Evolutionary conservation across 1,140 invertebrate species (phyloP).

Genomic region (Heliconius eleuchia): DNA sequence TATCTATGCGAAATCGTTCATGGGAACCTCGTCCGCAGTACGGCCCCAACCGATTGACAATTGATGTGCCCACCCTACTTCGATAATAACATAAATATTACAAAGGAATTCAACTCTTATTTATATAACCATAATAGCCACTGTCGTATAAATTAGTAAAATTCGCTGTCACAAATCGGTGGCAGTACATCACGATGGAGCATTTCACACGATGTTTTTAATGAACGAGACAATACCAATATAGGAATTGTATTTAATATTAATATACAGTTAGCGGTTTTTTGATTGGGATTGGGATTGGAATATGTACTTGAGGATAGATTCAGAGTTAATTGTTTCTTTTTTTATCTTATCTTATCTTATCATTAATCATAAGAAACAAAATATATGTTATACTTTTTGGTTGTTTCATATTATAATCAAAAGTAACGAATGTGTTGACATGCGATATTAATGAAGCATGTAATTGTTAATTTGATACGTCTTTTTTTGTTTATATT

Average conservation of each 20-base stretch:
- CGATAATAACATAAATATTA: slow-evolving; percentile 3
- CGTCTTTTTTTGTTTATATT: too few relatives aligned
- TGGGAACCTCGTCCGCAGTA: slow-evolving; percentile 53
- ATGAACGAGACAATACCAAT: slow-evolving; percentile 40
- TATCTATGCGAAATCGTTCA: slow-evolving; percentile 58
- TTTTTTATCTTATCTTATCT: too few relatives aligned
- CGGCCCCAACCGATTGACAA: slow-evolving; percentile 55
- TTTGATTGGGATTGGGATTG: slow-evolving; percentile 25
- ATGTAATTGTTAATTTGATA: neutral
- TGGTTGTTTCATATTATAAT: neutral
- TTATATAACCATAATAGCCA: neutral
- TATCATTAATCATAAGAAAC: slow-evolving; percentile 31
- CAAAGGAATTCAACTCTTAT: slow-evolving; percentile 16
- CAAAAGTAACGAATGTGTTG: neutral
- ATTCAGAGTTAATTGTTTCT: slow-evolving; percentile 9
- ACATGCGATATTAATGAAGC: neutral
- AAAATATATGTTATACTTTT: neutral
- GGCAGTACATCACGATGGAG: slow-evolving; percentile 53
- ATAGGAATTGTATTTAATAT: slow-evolving; percentile 37
- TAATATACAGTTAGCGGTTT: slow-evolving; percentile 36
- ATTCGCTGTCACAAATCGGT: neutral
- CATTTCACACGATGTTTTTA: slow-evolving; percentile 60
- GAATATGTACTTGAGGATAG: slow-evolving; percentile 5
- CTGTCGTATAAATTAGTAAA: neutral
- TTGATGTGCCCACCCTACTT: slow-evolving; percentile 54